These are phyloP conservation scores for Catocala nupta DNA, from an alignment of 2,888 invertebrate genomes.

Conservation along the genomic window DNA sequence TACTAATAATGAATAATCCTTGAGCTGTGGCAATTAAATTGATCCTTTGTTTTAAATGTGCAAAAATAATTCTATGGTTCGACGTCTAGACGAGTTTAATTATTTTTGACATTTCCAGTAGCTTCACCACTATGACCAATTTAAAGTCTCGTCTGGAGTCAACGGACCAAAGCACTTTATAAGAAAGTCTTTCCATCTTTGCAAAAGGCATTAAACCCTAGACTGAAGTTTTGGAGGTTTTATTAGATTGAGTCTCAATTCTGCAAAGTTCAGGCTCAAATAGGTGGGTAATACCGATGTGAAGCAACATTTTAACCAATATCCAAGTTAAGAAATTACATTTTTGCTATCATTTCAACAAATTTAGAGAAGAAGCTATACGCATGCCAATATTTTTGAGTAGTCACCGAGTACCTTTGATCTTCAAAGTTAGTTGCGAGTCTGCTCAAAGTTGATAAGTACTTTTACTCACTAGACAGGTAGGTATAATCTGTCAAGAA, in stretches of 20 bases:
- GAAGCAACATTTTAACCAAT: conserved; percentile 19
- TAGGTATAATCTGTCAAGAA: conserved; percentile 20
- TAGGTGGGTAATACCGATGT: conserved; percentile 9
- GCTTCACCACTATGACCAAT: conserved; percentile 22
- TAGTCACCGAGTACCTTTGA: conserved; percentile 31
- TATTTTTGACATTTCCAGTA: conserved; percentile 23
- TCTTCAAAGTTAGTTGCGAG: conserved; percentile 34
- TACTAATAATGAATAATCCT: neutral
- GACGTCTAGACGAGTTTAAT: conserved; percentile 36
- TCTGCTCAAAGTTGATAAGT: conserved; percentile 29
- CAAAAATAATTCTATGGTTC: conserved; percentile 16
- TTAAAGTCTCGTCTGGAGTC: conserved; percentile 23
- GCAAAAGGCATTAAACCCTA: conserved; percentile 20
- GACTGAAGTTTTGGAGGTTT: conserved; percentile 19
- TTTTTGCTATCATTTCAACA: conserved; percentile 24
- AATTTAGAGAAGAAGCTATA: conserved; percentile 20
- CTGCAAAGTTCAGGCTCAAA: conserved; percentile 22
- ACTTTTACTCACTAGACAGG: conserved; percentile 29
- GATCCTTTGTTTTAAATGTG: conserved; percentile 26
- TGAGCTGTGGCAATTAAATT: conserved; percentile 10
- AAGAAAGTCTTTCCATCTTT: conserved; percentile 15
- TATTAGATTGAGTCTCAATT: conserved; percentile 18
- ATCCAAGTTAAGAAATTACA: conserved; percentile 25
- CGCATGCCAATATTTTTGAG: conserved; percentile 30
- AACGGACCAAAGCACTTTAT: conserved; percentile 33